A percentile compares a stretch with the other conserved stretches of the same genome.
Conservation (phyloP, 2,888 invertebrate species). For the Pseudococcus viburni region DNA sequence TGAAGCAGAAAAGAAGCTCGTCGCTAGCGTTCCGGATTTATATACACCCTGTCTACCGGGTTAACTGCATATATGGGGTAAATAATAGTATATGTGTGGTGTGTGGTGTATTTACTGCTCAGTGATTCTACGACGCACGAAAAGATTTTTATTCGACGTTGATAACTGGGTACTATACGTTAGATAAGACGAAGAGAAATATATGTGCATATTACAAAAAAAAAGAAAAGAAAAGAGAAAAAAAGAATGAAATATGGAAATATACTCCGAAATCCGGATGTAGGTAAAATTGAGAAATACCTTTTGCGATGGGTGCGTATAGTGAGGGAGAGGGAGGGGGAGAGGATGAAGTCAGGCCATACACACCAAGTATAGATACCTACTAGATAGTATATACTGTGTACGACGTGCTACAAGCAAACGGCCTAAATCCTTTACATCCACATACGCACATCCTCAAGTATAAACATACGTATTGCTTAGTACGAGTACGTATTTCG, state of each 20-base stretch:
- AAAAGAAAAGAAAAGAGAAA: not conserved
- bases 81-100: no score
- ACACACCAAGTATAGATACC: not conserved
- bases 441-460: not conserved
- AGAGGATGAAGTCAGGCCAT: not conserved
- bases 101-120: not conserved
- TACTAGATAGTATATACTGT: not conserved
- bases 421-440: not conserved
- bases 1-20: not conserved
- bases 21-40: not conserved
- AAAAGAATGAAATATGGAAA: conserved; percentile 1
- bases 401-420: not conserved
- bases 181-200: not conserved
- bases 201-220: not conserved
- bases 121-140: not conserved
- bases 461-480: not conserved
- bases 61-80: no score
- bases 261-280: conserved; percentile 40
- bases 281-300: conserved; percentile 38
- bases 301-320: not conserved
- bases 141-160: conserved; percentile 18
- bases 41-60: no score
- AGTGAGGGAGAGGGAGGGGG: not conserved
- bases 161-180: not conserved
- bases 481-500: no score